phyloP scores from a whole-genome alignment of 2,113 vertebrate genomes.

The Carettochelys insculpta region DNA sequence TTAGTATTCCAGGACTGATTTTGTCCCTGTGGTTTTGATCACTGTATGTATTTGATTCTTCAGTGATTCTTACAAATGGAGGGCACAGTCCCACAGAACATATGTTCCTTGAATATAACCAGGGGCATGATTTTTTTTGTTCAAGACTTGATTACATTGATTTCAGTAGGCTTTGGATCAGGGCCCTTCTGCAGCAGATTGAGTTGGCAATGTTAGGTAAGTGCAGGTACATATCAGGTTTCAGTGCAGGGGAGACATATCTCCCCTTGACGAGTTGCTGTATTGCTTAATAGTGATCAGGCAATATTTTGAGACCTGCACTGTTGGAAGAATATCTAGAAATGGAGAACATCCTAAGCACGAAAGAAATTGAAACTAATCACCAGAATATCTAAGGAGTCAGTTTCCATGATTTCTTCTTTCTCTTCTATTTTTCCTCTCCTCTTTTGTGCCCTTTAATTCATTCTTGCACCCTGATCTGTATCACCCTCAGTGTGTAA shows the following conservation, averaged over 20 bases:
- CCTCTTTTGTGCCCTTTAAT: background rate
- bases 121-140: background rate
- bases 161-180: background rate
- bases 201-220: background rate
- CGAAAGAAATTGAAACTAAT: background rate
- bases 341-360: background rate
- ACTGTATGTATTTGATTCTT: background rate
- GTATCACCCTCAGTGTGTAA: background rate
- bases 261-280: background rate
- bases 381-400: background rate
- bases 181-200: background rate
- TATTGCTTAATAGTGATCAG: background rate
- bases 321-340: background rate
- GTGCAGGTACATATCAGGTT: background rate
- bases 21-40: background rate
- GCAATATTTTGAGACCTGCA: background rate
- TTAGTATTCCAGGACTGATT: background rate
- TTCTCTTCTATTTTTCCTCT: background rate
- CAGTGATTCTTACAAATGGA: background rate
- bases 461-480: background rate
- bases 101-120: background rate
- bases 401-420: background rate
- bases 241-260: background rate
- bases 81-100: background rate
- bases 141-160: background rate